A percentile compares a stretch with the other conserved stretches of the same genome.
Conservation (phyloP, 2,888 invertebrate genomes). For the Julus scandinavius region DNA sequence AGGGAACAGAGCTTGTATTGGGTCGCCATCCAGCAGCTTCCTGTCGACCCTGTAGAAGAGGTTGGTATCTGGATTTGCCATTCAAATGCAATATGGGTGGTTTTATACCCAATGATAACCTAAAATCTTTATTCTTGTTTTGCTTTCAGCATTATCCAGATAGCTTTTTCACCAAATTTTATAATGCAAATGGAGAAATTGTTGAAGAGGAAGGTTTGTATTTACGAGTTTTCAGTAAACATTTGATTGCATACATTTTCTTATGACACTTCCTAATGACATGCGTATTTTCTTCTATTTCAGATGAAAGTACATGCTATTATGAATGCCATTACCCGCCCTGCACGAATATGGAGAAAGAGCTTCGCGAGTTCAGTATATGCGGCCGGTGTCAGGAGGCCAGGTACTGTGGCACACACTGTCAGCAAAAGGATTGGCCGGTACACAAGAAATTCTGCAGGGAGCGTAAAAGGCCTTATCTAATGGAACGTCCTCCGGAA, state of each 20-base stretch:
- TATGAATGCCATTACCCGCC: conserved; percentile 70
- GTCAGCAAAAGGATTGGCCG: conserved; percentile 69
- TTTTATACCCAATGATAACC: background rate
- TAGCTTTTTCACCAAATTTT: conserved; percentile 64
- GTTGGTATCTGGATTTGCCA: conserved; percentile 55
- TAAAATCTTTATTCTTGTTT: background rate
- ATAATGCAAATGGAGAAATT: conserved; percentile 66
- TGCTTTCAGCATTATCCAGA: conserved; percentile 64
- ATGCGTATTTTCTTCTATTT: conserved; percentile 57
- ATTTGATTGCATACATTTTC: no score
- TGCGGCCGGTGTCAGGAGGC: conserved; percentile 69
- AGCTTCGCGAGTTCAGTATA: conserved; percentile 69
- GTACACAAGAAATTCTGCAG: conserved; percentile 67
- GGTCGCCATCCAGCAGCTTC: conserved; percentile 69
- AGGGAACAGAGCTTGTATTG: conserved; percentile 68
- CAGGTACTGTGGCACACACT: conserved; percentile 67
- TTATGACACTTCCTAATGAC: no score
- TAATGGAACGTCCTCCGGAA: conserved; percentile 64
- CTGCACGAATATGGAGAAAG: conserved; percentile 69
- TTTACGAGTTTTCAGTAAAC: background rate
- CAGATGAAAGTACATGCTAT: conserved; percentile 66
- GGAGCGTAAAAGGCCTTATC: conserved; percentile 63
- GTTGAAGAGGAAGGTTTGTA: conserved; percentile 64
- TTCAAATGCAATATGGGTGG: background rate
- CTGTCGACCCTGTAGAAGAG: conserved; percentile 66